Percentiles rank a stretch among this genome's conserved stretches.
These are phyloP conservation scores for Spinibarbus caldwelli DNA, from an alignment of 2,797 vertebrate genomes.

Conservation along the genomic window DNA sequence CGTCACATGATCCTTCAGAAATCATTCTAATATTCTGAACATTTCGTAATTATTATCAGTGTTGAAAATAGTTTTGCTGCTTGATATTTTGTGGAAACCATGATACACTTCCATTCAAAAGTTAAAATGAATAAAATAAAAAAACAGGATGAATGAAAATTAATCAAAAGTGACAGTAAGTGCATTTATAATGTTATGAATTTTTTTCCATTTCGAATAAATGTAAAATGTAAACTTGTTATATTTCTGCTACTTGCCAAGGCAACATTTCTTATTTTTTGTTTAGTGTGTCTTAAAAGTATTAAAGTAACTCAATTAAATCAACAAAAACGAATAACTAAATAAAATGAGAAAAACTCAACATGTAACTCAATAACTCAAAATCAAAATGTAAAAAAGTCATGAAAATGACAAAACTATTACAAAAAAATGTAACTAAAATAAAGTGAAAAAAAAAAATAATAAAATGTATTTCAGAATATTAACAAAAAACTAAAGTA, in stretches of 20 bases:
- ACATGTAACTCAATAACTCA: no score
- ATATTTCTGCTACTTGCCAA: neutral
- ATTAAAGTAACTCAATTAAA: neutral
- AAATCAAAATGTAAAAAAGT: neutral
- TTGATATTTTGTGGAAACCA: no score
- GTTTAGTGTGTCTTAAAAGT: neutral
- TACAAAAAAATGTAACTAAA: neutral
- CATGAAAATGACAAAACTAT: neutral
- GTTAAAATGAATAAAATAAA: no score
- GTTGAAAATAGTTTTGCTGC: no score
- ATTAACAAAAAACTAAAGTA: neutral
- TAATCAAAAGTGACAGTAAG: no score
- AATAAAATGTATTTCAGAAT: neutral
- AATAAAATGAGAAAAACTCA: neutral
- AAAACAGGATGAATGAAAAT: no score
- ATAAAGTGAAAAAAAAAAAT: neutral
- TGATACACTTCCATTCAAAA: no score
- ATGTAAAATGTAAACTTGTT: neutral
- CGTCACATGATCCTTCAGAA: no score
- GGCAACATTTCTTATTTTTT: neutral
- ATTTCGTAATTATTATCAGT: no score
- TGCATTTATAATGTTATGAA: no score
- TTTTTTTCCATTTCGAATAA: no score
- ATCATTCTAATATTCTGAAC: no score
- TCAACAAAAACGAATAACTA: neutral